Conservation (phyloP, 2,113 vertebrate genomes). For the Hyla sarda region DNA sequence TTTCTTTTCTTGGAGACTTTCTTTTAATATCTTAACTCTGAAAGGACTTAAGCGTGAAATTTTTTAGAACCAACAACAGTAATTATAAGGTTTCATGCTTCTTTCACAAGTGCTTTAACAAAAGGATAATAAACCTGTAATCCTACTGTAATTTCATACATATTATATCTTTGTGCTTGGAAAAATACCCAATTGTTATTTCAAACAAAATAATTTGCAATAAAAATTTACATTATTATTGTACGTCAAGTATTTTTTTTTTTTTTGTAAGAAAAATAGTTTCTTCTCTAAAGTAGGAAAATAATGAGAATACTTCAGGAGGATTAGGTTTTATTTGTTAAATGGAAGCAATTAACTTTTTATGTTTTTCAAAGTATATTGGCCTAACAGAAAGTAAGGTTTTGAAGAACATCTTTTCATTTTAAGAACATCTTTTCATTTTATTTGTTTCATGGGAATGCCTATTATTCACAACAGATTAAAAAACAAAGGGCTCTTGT, state of each 20-base stretch:
- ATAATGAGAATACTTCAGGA: conserved; percentile 47
- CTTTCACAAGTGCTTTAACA: conserved; percentile 33
- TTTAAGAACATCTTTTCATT: conserved; percentile 47
- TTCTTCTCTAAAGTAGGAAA: conserved; percentile 24
- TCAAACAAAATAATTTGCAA: conserved; percentile 34
- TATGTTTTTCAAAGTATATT: conserved; percentile 36
- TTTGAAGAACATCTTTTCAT: conserved; percentile 47
- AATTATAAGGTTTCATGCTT: conserved; percentile 2
- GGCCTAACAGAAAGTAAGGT: not conserved
- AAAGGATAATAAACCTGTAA: conserved; percentile 50
- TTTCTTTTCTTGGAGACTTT: not conserved
- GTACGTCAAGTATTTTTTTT: conserved; percentile 12
- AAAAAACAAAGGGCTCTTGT: conserved; percentile 48
- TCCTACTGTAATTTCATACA: conserved; percentile 9
- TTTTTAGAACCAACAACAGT: not conserved
- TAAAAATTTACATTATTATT: conserved; percentile 42
- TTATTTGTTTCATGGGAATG: conserved; percentile 42
- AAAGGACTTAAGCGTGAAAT: not conserved
- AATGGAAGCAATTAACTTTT: conserved; percentile 52
- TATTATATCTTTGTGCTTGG: conserved; percentile 17
- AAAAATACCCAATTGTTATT: conserved; percentile 38
- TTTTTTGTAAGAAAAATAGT: conserved; percentile 7
- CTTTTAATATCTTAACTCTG: not conserved
- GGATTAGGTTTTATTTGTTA: conserved; percentile 51
- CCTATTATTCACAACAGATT: conserved; percentile 41